phyloP scores from a whole-genome alignment of 2,888 invertebrate genomes.

The Lottia scabra region DNA sequence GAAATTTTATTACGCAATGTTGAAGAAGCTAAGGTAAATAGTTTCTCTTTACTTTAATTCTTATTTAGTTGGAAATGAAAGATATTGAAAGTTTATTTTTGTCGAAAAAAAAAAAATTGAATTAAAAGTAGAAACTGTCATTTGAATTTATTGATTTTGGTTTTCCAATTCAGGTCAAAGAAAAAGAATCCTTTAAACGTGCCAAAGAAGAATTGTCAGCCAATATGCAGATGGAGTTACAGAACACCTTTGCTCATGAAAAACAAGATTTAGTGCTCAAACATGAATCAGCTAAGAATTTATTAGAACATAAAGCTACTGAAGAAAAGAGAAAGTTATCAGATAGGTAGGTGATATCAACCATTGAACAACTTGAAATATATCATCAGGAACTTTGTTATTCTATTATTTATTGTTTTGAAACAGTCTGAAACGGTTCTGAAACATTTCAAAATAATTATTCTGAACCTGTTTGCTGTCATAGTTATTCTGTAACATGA shows the following conservation, averaged over 20 bases:
- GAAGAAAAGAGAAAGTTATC: slow-evolving; percentile 42
- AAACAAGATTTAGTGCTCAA: slow-evolving; percentile 51
- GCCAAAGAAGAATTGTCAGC: slow-evolving; percentile 41
- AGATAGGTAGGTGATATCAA: slow-evolving; percentile 15
- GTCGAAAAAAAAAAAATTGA: too few species aligned
- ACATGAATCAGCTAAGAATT: slow-evolving; percentile 54
- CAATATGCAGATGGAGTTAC: slow-evolving; percentile 47
- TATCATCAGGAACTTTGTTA: too few species aligned
- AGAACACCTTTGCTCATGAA: slow-evolving; percentile 47
- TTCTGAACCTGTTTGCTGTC: too few species aligned
- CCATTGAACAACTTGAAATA: too few species aligned
- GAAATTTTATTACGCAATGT: slow-evolving; percentile 42
- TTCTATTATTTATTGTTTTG: too few species aligned
- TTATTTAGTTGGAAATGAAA: too few species aligned
- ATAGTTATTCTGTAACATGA: too few species aligned
- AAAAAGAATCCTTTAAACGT: slow-evolving; percentile 43
- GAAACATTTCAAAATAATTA: too few species aligned
- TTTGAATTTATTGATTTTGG: not conserved
- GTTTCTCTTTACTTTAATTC: too few species aligned
- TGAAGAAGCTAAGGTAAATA: slow-evolving; percentile 51
- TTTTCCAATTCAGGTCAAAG: slow-evolving; percentile 34
- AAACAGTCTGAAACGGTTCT: too few species aligned
- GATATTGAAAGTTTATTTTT: too few species aligned
- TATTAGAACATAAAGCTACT: slow-evolving; percentile 39
- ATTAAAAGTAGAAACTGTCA: not conserved